phyloP scores from a whole-genome alignment of 2,888 invertebrate genomes.

The Drosophila paucipuncta region DNA sequence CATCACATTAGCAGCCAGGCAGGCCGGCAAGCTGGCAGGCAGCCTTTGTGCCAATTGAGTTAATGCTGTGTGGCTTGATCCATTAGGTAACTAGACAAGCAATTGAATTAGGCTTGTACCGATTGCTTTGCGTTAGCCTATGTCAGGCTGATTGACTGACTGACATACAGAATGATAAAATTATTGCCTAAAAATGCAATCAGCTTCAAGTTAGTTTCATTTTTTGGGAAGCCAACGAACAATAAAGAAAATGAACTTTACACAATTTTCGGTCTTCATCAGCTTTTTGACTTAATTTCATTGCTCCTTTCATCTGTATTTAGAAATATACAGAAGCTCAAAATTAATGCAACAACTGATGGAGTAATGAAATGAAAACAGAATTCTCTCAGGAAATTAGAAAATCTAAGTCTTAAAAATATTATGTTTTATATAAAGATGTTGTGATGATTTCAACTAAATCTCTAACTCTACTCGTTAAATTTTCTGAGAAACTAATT shows the following conservation, averaged over 20 bases:
- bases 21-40: not conserved
- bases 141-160: constrained; percentile 49
- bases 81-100: constrained; percentile 49
- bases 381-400: constrained; percentile 2
- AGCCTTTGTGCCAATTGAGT: constrained; percentile 34
- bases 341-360: not conserved
- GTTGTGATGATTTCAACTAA: constrained; percentile 2
- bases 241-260: not conserved
- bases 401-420: not conserved
- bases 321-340: not conserved
- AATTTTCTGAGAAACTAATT: constrained; percentile 23
- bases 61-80: constrained; percentile 31
- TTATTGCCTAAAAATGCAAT: constrained; percentile 60
- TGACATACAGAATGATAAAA: constrained; percentile 35
- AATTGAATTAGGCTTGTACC: constrained; percentile 63
- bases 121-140: constrained; percentile 34
- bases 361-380: not conserved
- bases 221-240: not conserved
- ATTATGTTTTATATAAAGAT: not conserved
- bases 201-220: constrained; percentile 37
- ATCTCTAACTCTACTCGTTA: not conserved
- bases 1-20: constrained; percentile 22
- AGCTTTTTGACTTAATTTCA: not conserved
- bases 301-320: not conserved
- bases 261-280: not conserved